A percentile compares a stretch with the other conserved stretches of the same genome.
Evolutionary conservation across 2,797 vertebrate genomes (phyloP).

Genomic region (Enteromius paludinosus): DNA sequence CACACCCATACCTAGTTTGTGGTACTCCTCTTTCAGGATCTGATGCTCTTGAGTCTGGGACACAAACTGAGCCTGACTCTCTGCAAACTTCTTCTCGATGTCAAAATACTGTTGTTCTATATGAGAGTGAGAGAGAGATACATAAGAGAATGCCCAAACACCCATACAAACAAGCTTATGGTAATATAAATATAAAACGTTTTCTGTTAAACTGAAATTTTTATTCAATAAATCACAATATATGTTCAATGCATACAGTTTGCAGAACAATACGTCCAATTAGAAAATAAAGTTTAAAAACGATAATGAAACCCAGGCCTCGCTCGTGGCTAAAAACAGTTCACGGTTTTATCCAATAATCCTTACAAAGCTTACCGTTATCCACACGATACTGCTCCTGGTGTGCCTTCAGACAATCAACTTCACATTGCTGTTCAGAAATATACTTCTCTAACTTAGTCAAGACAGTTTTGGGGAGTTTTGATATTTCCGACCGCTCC

Average conservation of each 20-base stretch:
- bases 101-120: constrained; percentile 98
- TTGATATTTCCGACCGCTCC: constrained; percentile 84
- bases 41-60: constrained; percentile 87
- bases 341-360: not conserved
- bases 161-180: not conserved
- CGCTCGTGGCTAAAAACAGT: not conserved
- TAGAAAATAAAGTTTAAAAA: not conserved
- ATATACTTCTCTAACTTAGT: constrained; percentile 89
- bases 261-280: not conserved
- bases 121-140: not conserved
- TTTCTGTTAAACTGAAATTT: not conserved
- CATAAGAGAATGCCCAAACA: not conserved
- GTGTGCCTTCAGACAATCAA: constrained; percentile 87
- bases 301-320: constrained; percentile 22
- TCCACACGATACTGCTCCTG: constrained; percentile 93
- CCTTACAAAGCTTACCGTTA: constrained; percentile 81
- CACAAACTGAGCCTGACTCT: constrained; percentile 89
- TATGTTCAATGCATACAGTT: not conserved
- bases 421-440: constrained; percentile 87
- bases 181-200: not conserved
- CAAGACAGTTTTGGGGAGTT: constrained; percentile 84
- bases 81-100: constrained; percentile 89
- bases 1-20: constrained; percentile 82
- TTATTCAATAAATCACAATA: not conserved
- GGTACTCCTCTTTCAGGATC: constrained; percentile 83